Base-by-base conservation (phyloP, 2,797 vertebrate genomes). In the Toxotes lorentzi region DNA sequence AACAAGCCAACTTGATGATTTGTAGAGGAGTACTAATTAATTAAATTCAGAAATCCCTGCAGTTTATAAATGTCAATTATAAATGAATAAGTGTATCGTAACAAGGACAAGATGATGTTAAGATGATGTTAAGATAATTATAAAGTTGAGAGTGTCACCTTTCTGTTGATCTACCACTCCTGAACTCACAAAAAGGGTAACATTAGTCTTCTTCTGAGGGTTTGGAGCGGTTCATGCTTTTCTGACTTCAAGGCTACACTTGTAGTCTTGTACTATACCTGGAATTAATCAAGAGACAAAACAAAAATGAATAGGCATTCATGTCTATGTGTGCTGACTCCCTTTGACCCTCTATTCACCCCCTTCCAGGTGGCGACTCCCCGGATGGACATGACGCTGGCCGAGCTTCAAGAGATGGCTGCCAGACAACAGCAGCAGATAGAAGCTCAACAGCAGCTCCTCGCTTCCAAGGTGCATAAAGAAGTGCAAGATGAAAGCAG, bases 381-480 rank as follows among this genome's bases (percentile, higher is more conserved):
- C 14, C 95, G 97, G 78, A 97, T 98, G 98, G 98, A 99, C 88
- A 97, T 99, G 97, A 99, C 97, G 0, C 91, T 99, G 68, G 94
- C 97, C 0, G 98, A 99, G 89, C 95, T 99, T 41, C 98, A 99
- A 90, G 98, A 99, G 79, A 99, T 99, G 98, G 98, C 98, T 7
- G 94, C 97, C 48, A 95, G 98, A 65, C 98, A 99, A 72, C 98
- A 99, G 93, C 97, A 98, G 17, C 98, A 99, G 91, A 99, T 99
- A 45, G 98, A 99, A 64, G 86, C 95, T 66, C 98, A 99, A 70
- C 97, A 99, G 53, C 97, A 98, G 78, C 95, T 98, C 84, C 93
- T 99, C 48, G 96, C 98, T 56, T 97, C 97, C 32, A 99, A 99
- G 97, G 98, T 99, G 92, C 47, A 66, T 86, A 65, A 71, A 82